Percentiles rank a stretch among this genome's conserved stretches.
Conservation (phyloP, 2,113 vertebrate genomes). For the Oryzias woworae region DNA sequence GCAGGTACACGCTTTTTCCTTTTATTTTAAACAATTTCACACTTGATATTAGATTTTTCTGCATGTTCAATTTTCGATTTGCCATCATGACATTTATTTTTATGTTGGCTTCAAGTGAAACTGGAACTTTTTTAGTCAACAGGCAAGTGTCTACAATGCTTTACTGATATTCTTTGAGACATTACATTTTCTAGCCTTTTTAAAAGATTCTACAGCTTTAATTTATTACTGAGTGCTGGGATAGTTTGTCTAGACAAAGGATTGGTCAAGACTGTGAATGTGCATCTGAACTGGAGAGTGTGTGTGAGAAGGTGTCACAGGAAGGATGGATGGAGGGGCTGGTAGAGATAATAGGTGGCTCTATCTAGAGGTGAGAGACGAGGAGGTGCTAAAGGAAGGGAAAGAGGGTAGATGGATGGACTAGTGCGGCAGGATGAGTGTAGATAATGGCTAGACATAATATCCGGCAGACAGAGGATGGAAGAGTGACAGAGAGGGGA, state of each 20-base stretch:
- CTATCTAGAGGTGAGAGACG: constrained; percentile 63
- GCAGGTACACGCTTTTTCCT: neutral
- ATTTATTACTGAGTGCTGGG: constrained; percentile 20
- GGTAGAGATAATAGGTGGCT: constrained; percentile 57
- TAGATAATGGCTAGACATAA: constrained; percentile 71
- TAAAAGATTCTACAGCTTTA: constrained; percentile 14
- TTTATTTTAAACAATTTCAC: no score
- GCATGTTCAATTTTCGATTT: no score
- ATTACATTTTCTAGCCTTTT: neutral
- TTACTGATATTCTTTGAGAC: neutral
- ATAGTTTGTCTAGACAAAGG: constrained; percentile 26
- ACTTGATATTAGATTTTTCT: no score
- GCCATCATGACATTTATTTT: no score
- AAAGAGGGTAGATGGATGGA: constrained; percentile 64
- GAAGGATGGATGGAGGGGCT: constrained; percentile 40
- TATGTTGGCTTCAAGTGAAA: no score
- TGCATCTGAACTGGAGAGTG: constrained; percentile 38
- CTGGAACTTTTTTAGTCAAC: neutral
- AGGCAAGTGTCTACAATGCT: neutral
- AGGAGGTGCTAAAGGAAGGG: constrained; percentile 55
- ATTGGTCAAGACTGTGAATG: constrained; percentile 24
- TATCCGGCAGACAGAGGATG: constrained; percentile 54
- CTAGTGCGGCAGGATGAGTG: constrained; percentile 52
- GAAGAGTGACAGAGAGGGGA: constrained; percentile 28
- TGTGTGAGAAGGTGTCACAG: constrained; percentile 42